A percentile compares a stretch with the other conserved stretches of the same genome.
These are phyloP conservation scores for Cotesia congregata DNA, from an alignment of 2,888 invertebrate species.

Conservation along the genomic window DNA sequence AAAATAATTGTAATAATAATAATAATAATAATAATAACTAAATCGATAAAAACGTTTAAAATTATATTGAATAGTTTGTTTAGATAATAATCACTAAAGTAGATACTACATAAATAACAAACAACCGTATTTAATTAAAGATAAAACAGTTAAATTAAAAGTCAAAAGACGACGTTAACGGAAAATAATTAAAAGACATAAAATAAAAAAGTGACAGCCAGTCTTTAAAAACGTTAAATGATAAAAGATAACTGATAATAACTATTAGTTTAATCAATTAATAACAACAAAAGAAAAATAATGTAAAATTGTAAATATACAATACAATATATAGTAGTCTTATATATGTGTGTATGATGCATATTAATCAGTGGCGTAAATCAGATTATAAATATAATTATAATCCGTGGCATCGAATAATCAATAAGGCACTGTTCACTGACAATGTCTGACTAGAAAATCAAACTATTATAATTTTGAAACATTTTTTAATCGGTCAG, in stretches of 20 bases:
- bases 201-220: slow-evolving; percentile 16
- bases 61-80: background rate
- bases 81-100: background rate
- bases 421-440: slow-evolving; percentile 70
- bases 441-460: slow-evolving; percentile 71
- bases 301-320: background rate
- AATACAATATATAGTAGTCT: background rate
- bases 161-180: slow-evolving; percentile 31
- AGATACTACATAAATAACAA: background rate
- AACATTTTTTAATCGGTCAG: slow-evolving; percentile 51
- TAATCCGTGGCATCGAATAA: slow-evolving; percentile 58
- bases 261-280: background rate
- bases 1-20: slow-evolving; percentile 3
- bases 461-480: slow-evolving; percentile 65
- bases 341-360: slow-evolving; percentile 1
- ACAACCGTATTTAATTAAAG: background rate
- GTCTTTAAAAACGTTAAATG: slow-evolving; percentile 21
- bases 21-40: slow-evolving; percentile 8
- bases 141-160: slow-evolving; percentile 42
- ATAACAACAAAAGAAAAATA: background rate
- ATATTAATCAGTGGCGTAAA: slow-evolving; percentile 1
- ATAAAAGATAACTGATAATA: background rate
- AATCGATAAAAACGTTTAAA: slow-evolving; percentile 5
- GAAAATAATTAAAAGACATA: slow-evolving; percentile 6
- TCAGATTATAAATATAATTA: background rate